A percentile compares a stretch with the other conserved stretches of the same genome.
Evolutionary conservation across 2,888 invertebrate genomes (phyloP).

Genomic region (Amphipoea oculea): DNA sequence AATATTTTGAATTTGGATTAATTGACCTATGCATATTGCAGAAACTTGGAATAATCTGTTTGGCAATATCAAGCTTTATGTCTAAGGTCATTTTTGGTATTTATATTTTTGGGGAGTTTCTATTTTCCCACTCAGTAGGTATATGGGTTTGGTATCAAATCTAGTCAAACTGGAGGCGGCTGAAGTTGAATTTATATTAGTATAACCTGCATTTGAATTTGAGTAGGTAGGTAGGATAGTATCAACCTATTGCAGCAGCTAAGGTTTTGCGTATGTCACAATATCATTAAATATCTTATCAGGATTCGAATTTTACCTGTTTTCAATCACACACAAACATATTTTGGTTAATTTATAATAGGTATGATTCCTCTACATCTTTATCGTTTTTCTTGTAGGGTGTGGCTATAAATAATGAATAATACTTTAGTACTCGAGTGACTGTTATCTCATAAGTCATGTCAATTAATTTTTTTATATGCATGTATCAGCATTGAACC

Average conservation of each 20-base stretch:
- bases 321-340: slow-evolving; percentile 16
- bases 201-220: too few species aligned
- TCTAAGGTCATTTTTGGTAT: neutral
- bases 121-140: neutral
- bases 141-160: neutral
- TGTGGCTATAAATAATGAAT: slow-evolving; percentile 14
- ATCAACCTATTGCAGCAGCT: neutral
- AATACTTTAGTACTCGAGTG: neutral
- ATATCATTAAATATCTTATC: slow-evolving; percentile 17
- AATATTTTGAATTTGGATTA: too few species aligned
- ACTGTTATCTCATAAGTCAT: slow-evolving; percentile 10
- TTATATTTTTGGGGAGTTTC: neutral
- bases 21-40: neutral
- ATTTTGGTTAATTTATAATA: slow-evolving; percentile 1
- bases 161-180: neutral
- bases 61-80: neutral
- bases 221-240: neutral
- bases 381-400: slow-evolving; percentile 9
- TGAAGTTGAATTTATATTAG: neutral
- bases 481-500: slow-evolving; percentile 6
- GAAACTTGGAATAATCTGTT: neutral
- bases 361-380: neutral
- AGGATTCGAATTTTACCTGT: slow-evolving; percentile 10
- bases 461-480: neutral
- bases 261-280: neutral